Base-by-base conservation (phyloP, 1,140 invertebrate genomes). In the Heliconius hewitsoni region DNA sequence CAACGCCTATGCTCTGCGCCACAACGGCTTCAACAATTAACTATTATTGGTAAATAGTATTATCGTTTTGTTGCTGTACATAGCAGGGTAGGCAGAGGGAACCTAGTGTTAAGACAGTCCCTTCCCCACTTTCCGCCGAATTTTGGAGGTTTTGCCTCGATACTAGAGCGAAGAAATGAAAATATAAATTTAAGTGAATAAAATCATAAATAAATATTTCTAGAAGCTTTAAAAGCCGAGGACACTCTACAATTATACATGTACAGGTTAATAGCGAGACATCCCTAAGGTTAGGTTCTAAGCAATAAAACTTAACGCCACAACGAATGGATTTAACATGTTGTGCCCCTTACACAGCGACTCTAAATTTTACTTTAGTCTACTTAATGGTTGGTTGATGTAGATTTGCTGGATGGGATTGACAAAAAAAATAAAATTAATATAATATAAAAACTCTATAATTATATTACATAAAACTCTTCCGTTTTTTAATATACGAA, bases 311-410 rank as follows among this genome's bases (percentile, higher is more conserved):
- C 83, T 82, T 83, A 60, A 83, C 72, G 76, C 80, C 74, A 76
- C 81, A 74, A 85, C 82, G 82, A 88, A 90, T 90, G 88, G 88
- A 88, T 88, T 90, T 85, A 85, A 86, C 88, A 85, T 90, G 88
- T 87, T 84, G 81, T 80, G 80, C 79, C 81, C 82, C 78, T 82
- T 77, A 83, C 81, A 79, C 71, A 57, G 79, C 39, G 81, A 79
- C 85, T 88, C 85, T 88, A 90, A 90, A 90, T 90, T 89, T 89
- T 89, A 89, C 85, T 90, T 86, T 86, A 86, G 82, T 82, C 82
- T 88, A 84, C 88, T 89, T 86, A 89, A 80, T 75, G 77, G 27
- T 34, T 18, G 42, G 9, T 0, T 13, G 87, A 85, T 78, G 1
- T 83, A 77, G 23, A 23, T 1, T 11, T n/a, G 9, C 83, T 85